Evolutionary conservation across 2,888 invertebrate genomes (phyloP), one percentile per base, ranked within the genome.

Genomic region (Volucella inflata): DNA sequence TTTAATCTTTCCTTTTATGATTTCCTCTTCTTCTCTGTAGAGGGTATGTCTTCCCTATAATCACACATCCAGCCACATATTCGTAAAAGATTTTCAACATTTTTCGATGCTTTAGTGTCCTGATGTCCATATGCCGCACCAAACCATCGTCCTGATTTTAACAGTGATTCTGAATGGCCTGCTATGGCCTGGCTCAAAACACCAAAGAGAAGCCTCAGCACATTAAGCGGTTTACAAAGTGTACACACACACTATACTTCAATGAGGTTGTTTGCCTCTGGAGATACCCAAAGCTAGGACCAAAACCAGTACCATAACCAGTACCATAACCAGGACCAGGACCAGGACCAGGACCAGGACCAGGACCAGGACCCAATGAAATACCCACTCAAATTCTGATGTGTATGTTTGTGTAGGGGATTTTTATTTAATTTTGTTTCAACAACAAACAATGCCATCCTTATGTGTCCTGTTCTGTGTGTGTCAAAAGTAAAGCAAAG

Each of bases 341-440:
- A 30, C 30, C 30, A 30, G 30, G 30, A 42, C 50, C 17, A n/a
- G n/a, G n/a, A n/a, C n/a, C 30, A 30, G 30, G 1, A 30, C 30
- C 30, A 30, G 30, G 30, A 30, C 30, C 30, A 30, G 30, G 30
- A 42, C 50, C 17, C 60, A 17, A 36, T 67, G 65, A n/a, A 72
- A 67, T 72, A 40, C 44, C 67, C 65, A 76, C 84, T 76, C 14
- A 67, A 74, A 65, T 84, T 46, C 30, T 30, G 30, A 6, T 55
- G 57, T 44, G 60, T 76, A 57, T 55, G 62, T 50, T 38, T 60
- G 67, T 70, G 59, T 76, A 55, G 16, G 6, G 75, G 50, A 77
- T 77, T 81, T 81, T 81, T 81, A 81, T 81, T 85, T 85, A 85
- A 85, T 85, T 81, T 85, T 76, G 81, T 85, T 85, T 80, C 72